phyloP scores from a whole-genome alignment of 2,888 invertebrate genomes.

The Acanthosepion pharaonis region DNA sequence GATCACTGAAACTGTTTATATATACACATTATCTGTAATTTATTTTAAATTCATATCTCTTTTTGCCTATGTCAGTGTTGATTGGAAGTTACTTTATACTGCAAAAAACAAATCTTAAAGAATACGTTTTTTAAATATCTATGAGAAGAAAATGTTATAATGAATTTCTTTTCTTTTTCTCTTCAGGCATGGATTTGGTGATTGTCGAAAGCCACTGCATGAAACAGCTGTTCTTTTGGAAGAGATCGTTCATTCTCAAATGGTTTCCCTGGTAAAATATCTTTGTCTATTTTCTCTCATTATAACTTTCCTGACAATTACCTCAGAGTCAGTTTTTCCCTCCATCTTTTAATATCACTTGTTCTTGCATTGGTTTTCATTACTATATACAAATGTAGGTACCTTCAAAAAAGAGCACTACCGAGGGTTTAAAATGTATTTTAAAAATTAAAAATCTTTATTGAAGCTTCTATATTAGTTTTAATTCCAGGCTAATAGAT shows the following conservation, averaged over 20 bases:
- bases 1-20: no score
- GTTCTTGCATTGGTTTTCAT: not conserved
- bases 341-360: not conserved
- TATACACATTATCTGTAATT: no score
- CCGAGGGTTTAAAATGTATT: no score
- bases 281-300: not conserved
- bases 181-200: constrained; percentile 89
- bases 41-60: no score
- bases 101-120: no score
- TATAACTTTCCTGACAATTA: not conserved
- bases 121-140: not conserved
- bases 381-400: not conserved
- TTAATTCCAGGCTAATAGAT: no score
- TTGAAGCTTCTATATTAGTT: no score
- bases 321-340: not conserved
- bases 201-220: constrained; percentile 85
- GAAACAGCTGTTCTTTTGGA: constrained; percentile 90
- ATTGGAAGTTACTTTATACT: no score
- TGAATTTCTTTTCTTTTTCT: not conserved
- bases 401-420: no score
- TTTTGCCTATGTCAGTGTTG: no score
- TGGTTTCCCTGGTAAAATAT: constrained; percentile 79
- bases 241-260: constrained; percentile 86
- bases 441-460: no score
- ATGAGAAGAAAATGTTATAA: not conserved